Evolutionary conservation across 2,797 vertebrate species (phyloP).

Genomic region (Sciurus vulgaris): DNA sequence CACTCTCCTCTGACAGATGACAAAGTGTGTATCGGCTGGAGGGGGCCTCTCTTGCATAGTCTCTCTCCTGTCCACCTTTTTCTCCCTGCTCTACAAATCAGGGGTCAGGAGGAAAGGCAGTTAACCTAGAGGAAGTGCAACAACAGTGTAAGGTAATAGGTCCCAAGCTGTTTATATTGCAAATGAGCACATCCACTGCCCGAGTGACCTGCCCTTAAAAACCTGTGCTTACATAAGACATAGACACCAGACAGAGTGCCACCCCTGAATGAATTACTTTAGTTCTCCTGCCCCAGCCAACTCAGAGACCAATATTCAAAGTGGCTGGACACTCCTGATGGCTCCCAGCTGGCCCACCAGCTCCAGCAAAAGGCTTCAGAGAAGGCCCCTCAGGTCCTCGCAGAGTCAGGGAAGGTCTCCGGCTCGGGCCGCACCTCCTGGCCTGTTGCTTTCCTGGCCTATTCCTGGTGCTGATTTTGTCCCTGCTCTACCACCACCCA

Average conservation of each 20-base stretch:
- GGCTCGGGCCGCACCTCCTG: not conserved
- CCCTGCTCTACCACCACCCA: too few species aligned
- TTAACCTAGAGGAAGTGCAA: slow-evolving; percentile 39
- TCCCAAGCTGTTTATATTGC: not conserved
- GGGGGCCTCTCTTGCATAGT: not conserved
- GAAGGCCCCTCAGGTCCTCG: not conserved
- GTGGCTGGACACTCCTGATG: not conserved
- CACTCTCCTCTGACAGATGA: too few species aligned
- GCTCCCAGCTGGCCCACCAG: not conserved
- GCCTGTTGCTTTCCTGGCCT: not conserved
- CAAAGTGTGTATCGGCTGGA: not conserved
- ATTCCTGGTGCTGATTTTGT: not conserved
- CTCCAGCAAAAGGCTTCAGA: not conserved
- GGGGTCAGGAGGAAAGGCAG: not conserved
- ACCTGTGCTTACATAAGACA: slow-evolving; percentile 25
- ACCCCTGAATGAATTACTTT: not conserved
- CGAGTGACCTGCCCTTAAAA: slow-evolving; percentile 23
- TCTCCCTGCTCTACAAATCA: not conserved
- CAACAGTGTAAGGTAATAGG: not conserved
- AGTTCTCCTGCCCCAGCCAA: not conserved
- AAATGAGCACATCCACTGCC: not conserved
- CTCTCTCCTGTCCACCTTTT: not conserved
- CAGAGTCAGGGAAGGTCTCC: not conserved
- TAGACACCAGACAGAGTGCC: not conserved
- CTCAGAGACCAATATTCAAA: not conserved